A percentile compares a stretch with the other conserved stretches of the same genome.
These are phyloP conservation scores for Chionis minor DNA, from an alignment of 2,113 vertebrate genomes.

Conservation along the genomic window DNA sequence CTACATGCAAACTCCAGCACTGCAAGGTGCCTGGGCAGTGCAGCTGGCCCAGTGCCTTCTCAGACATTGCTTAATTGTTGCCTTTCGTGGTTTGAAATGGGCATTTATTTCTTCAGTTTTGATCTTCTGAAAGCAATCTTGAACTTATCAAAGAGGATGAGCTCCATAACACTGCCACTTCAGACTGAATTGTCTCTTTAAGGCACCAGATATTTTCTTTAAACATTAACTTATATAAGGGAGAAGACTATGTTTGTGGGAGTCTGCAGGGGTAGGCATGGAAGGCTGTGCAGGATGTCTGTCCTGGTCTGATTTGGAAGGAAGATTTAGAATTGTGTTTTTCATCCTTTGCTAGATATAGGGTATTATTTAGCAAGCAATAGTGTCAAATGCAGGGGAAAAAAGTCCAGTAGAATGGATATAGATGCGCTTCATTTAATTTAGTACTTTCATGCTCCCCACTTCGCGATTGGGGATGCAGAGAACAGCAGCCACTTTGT, in stretches of 20 bases:
- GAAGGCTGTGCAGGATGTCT: not conserved
- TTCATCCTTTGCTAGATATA: not conserved
- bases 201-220: not conserved
- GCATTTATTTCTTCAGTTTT: not conserved
- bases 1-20: not conserved
- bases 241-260: not conserved
- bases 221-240: not conserved
- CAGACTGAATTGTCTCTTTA: not conserved
- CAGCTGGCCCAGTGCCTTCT: not conserved
- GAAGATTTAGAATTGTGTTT: not conserved
- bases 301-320: not conserved
- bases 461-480: not conserved
- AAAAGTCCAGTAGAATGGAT: not conserved
- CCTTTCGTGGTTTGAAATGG: not conserved
- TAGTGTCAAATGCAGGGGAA: not conserved
- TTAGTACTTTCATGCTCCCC: constrained; percentile 18
- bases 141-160: not conserved
- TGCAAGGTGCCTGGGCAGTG: not conserved
- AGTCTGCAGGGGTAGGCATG: not conserved
- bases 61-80: not conserved
- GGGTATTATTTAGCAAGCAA: not conserved
- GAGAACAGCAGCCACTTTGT: constrained; percentile 19
- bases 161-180: not conserved
- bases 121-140: not conserved
- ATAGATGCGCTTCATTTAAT: constrained; percentile 40